Evolutionary conservation across 2,797 vertebrate species (phyloP).

Genomic region (Hyperoplus lanceolatus): DNA sequence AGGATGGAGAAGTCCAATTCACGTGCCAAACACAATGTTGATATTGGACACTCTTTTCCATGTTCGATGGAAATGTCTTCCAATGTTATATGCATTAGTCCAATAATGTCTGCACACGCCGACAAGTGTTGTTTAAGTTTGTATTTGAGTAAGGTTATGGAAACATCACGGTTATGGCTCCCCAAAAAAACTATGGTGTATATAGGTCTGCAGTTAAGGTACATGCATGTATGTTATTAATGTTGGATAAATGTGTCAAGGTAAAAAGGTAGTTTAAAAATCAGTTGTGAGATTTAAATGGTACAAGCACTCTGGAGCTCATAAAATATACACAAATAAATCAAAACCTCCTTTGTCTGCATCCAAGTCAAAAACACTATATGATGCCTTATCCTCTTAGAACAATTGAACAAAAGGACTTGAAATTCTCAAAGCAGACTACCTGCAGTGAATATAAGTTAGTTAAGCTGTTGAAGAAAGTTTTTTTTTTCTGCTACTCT

Average conservation of each 20-base stretch:
- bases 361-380: not conserved
- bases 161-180: not conserved
- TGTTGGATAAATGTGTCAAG: not conserved
- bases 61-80: not conserved
- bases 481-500: not conserved
- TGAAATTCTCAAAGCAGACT: not conserved
- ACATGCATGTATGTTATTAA: not conserved
- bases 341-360: not conserved
- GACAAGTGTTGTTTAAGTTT: not conserved
- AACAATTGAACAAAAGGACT: not conserved
- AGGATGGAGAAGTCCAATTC: not conserved
- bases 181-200: fast-evolving
- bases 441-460: not conserved
- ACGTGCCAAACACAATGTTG: not conserved
- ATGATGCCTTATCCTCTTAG: not conserved
- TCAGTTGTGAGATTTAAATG: not conserved
- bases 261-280: not conserved
- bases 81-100: not conserved
- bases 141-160: not conserved
- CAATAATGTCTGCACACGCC: not conserved
- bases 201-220: not conserved
- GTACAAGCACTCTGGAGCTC: not conserved
- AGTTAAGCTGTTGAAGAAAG: not conserved
- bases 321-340: not conserved
- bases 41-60: not conserved